Base-by-base conservation (phyloP, 2,888 invertebrate genomes). In the Acrobasis suavella region DNA sequence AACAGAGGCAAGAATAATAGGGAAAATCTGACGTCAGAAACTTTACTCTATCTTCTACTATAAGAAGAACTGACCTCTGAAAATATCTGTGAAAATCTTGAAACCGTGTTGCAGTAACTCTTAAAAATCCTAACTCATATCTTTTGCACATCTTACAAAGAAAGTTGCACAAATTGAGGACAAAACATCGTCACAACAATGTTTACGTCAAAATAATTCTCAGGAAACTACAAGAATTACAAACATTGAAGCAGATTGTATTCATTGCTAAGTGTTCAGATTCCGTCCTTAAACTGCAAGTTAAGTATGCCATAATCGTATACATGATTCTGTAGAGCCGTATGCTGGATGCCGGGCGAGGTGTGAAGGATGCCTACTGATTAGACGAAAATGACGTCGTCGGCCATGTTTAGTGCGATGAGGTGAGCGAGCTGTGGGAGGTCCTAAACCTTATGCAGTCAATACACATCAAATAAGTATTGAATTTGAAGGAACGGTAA, bases 311-410 rank as follows among this genome's bases (percentile, higher is more conserved):
- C 9, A 56, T 56, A 56, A 22, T 56, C 42, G 42, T 55, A 10
- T 39, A 16, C 38, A 51, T 37, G 12, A 50, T 12, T 49, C 1
- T 50, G 32, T 42, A 22, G 9, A 61, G 17, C 14, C 37, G 32
- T 39, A 51, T 17, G 51, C n/a, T 42, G 10, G 52, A 37, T 56
- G 32, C 42, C 58, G 10, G 15, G 42, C 46, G 59, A 67, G 63
- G 69, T 69, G 72, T 64, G 70, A 72, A 70, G 70, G 72, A 68
- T 70, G 64, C 61, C 64, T 63, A 59, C 63, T 64, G 67, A 68
- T 69, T 68, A 69, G 60, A 61, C 49, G 39, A 52, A 60, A 55
- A 62, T 63, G 65, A 62, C 65, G 60, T 55, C 56, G 16, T 52
- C 55, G 49, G 37, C 49, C 49, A 55, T 55, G 62, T 55, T 62